Percentiles rank a stretch among this genome's conserved stretches.
Evolutionary conservation across 2,113 vertebrate genomes (phyloP).

Genomic region (Perca schrenkii): DNA sequence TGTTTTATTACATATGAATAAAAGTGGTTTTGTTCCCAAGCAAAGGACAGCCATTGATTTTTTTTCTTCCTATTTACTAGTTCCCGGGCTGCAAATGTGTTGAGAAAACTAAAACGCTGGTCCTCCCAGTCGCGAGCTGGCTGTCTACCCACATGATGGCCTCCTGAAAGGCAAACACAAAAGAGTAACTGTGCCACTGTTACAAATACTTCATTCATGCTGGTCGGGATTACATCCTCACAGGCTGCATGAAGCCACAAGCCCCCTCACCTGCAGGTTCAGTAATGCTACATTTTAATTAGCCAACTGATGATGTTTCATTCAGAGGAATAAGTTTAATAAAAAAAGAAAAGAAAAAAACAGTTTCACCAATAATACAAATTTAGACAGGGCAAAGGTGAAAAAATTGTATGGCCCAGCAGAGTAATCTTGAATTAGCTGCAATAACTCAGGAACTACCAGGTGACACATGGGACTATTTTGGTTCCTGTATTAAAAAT

Average conservation of each 20-base stretch:
- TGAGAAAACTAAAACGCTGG: conserved; percentile 27
- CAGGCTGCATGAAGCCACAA: conserved; percentile 49
- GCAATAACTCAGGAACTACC: not conserved
- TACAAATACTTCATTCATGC: conserved; percentile 64
- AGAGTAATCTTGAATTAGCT: not conserved
- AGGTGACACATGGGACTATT: not conserved
- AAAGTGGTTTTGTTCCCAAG: not conserved
- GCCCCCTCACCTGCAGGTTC: conserved; percentile 17
- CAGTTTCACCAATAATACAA: not conserved
- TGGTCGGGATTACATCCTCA: conserved; percentile 49
- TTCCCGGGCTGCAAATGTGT: conserved; percentile 13
- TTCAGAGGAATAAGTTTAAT: conserved; percentile 5
- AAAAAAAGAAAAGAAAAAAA: not conserved
- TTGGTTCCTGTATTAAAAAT: not conserved
- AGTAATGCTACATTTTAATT: conserved; percentile 41
- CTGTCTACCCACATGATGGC: conserved; percentile 35
- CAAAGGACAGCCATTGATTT: not conserved
- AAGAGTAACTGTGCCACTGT: conserved; percentile 68
- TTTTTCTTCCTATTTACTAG: not conserved
- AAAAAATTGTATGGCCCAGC: not conserved
- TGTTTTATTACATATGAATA: not conserved
- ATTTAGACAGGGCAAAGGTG: not conserved
- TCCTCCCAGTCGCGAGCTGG: conserved; percentile 28
- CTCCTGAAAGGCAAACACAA: conserved; percentile 56
- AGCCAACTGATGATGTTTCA: conserved; percentile 33